phyloP scores from a whole-genome alignment of 2,888 invertebrate species.

The Pseudanteris insignis region DNA sequence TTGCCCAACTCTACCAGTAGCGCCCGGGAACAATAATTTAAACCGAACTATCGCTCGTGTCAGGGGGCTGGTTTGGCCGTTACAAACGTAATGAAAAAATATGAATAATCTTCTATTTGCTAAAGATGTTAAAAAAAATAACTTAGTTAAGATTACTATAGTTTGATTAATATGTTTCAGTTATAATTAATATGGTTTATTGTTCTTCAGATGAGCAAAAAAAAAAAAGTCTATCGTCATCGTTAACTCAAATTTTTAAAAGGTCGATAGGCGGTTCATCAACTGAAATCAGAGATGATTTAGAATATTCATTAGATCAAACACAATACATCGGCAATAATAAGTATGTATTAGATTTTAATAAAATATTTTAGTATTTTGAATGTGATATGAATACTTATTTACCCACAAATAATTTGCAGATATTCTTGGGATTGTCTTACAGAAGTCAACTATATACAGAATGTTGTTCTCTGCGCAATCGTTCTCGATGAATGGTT shows the following conservation, averaged over 20 bases:
- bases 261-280: conserved; percentile 69
- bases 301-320: conserved; percentile 23
- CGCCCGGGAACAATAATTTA: too few species aligned
- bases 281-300: conserved; percentile 51
- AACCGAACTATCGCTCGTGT: too few species aligned
- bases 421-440: conserved; percentile 60
- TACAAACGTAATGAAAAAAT: too few species aligned
- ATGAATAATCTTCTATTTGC: too few species aligned
- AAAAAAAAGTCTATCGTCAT: conserved; percentile 79
- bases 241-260: conserved; percentile 80
- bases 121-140: too few species aligned
- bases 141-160: too few species aligned
- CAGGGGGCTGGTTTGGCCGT: too few species aligned
- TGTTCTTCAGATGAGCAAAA: conserved; percentile 74
- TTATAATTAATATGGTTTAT: too few species aligned
- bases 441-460: conserved; percentile 64
- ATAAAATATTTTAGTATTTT: neutral
- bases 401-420: conserved; percentile 24
- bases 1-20: neutral
- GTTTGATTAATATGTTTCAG: too few species aligned
- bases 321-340: conserved; percentile 45
- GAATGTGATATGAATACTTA: conserved; percentile 1
- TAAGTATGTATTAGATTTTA: conserved; percentile 18
- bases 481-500: conserved; percentile 95
- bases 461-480: conserved; percentile 80